Conservation (phyloP, 2,797 vertebrate genomes). For the Pseudochirops corinnae region DNA sequence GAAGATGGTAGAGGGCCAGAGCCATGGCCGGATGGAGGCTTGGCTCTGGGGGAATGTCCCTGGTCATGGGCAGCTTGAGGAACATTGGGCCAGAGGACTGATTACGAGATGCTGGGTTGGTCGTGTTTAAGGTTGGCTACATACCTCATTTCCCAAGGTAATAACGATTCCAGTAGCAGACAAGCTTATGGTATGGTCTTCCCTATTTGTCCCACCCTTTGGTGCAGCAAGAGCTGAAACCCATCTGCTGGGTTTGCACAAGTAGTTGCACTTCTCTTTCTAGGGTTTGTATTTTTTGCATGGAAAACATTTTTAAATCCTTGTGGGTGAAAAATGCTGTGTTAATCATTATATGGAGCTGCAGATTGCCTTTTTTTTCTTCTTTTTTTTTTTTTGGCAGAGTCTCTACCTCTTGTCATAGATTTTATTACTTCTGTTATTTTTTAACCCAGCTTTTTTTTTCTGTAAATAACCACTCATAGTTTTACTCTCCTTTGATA, state of each 20-base stretch:
- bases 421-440: background rate
- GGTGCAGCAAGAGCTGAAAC: background rate
- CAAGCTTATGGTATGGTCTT: background rate
- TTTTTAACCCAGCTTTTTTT: background rate
- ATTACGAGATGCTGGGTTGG: background rate
- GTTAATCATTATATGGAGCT: background rate
- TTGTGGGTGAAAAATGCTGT: background rate
- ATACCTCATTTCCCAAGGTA: background rate
- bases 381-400: background rate
- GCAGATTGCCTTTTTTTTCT: background rate
- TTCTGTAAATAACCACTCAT: background rate
- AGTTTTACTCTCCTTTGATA: background rate
- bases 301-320: background rate
- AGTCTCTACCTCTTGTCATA: background rate
- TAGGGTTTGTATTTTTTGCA: constrained; percentile 21
- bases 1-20: background rate
- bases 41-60: background rate
- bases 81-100: background rate
- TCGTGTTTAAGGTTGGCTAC: background rate
- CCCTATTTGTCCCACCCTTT: background rate
- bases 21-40: background rate
- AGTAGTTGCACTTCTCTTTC: background rate
- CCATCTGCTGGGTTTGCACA: too few relatives aligned
- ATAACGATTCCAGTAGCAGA: background rate
- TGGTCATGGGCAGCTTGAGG: background rate